Evolutionary conservation across 2,888 invertebrate species (phyloP).

Genomic region (Netelia fuscicornis): DNA sequence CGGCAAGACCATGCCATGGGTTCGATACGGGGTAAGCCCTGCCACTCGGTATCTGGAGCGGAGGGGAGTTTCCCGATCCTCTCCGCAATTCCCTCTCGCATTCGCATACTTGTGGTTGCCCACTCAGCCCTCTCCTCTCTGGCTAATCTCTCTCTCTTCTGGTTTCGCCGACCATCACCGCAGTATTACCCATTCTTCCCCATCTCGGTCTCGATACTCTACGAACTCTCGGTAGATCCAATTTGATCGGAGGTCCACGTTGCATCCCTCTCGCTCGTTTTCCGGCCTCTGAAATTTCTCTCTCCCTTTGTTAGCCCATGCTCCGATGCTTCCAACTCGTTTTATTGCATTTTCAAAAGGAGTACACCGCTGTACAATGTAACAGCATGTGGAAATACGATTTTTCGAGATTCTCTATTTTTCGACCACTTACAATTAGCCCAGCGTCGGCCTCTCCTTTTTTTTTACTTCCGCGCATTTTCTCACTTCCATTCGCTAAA

Average conservation of each 20-base stretch:
- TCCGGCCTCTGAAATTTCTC: conserved; percentile 64
- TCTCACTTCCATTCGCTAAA: background rate
- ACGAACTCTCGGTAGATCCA: conserved; percentile 79
- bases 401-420: conserved; percentile 47
- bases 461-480: background rate
- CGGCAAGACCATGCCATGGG: conserved; percentile 30
- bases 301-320: conserved; percentile 13
- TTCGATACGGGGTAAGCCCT: conserved; percentile 55
- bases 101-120: conserved; percentile 69
- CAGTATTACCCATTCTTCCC: conserved; percentile 71
- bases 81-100: conserved; percentile 58
- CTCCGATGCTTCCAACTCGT: too few species aligned
- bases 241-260: conserved; percentile 80
- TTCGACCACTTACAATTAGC: conserved; percentile 29
- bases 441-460: background rate
- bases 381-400: conserved; percentile 34
- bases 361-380: conserved; percentile 37
- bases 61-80: conserved; percentile 62
- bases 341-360: background rate
- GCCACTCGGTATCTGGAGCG: conserved; percentile 41
- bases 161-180: conserved; percentile 52
- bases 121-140: conserved; percentile 57
- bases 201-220: conserved; percentile 70
- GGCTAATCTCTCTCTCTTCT: conserved; percentile 57
- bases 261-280: conserved; percentile 38